A percentile compares a stretch with the other conserved stretches of the same genome.
phyloP scores from a whole-genome alignment of 2,113 vertebrate species.

The Apodemus sylvaticus region DNA sequence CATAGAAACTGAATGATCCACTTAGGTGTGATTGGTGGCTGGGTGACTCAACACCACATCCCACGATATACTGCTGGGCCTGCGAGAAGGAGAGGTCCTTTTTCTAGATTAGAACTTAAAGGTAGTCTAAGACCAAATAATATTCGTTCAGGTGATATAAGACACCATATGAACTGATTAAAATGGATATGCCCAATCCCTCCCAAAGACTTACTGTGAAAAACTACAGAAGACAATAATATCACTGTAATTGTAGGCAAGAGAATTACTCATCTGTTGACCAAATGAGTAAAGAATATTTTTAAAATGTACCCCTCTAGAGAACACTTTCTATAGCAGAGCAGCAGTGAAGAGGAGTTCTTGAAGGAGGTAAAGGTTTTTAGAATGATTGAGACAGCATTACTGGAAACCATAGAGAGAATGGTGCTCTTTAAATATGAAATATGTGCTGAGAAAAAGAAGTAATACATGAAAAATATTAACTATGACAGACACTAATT shows the following conservation, averaged over 20 bases:
- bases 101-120: neutral
- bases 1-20: neutral
- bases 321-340: neutral
- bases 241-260: neutral
- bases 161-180: neutral
- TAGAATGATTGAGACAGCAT: neutral
- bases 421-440: neutral
- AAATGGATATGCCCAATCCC: neutral
- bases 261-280: neutral
- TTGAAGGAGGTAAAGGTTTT: neutral
- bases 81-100: neutral
- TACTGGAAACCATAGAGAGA: neutral
- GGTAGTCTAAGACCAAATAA: neutral
- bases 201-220: neutral
- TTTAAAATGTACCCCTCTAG: neutral
- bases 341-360: neutral
- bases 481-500: neutral
- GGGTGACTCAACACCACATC: neutral
- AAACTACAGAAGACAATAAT: neutral
- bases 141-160: neutral
- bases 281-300: neutral
- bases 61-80: fast-evolving
- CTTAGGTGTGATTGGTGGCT: neutral
- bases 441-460: neutral
- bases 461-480: neutral